These are phyloP conservation scores for Nesometra sesokonis DNA, from an alignment of 35 echinoderm and acorn worm species.

Conservation along the genomic window DNA sequence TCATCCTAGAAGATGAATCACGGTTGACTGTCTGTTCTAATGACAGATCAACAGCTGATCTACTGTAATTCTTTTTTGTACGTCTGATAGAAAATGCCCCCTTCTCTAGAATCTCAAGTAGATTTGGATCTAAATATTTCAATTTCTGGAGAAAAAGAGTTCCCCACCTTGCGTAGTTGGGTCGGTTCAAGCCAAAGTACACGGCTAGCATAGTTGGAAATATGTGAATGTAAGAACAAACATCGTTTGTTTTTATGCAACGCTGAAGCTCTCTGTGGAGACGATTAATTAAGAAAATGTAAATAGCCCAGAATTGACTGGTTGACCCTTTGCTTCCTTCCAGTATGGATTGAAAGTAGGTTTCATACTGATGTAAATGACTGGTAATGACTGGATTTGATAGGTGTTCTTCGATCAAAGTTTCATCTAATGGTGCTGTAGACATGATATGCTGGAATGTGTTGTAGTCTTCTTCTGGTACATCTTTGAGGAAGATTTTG, in stretches of 20 bases:
- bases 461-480: too few relatives aligned
- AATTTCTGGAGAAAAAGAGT: conserved; percentile 55
- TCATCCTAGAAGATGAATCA: conserved; percentile 53
- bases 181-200: conserved; percentile 58
- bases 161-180: conserved; percentile 72
- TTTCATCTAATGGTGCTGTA: conserved; percentile 8
- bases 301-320: conserved; percentile 34
- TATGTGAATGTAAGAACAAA: conserved; percentile 36
- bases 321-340: conserved; percentile 22
- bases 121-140: conserved; percentile 18
- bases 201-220: conserved; percentile 37
- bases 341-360: conserved; percentile 34
- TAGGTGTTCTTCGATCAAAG: conserved; percentile 8
- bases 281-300: conserved; percentile 63
- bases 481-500: too few relatives aligned
- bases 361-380: conserved; percentile 28
- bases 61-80: conserved; percentile 53
- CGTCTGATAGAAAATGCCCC: conserved; percentile 83
- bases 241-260: conserved; percentile 52
- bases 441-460: conserved; percentile 16
- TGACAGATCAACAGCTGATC: conserved; percentile 54
- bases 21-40: conserved; percentile 67
- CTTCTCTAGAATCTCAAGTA: conserved; percentile 32
- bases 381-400: conserved; percentile 21
- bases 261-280: conserved; percentile 48